A percentile compares a stretch with the other conserved stretches of the same genome.
These are phyloP conservation scores for Mimas tiliae DNA, from an alignment of 2,888 invertebrate species.

Conservation along the genomic window DNA sequence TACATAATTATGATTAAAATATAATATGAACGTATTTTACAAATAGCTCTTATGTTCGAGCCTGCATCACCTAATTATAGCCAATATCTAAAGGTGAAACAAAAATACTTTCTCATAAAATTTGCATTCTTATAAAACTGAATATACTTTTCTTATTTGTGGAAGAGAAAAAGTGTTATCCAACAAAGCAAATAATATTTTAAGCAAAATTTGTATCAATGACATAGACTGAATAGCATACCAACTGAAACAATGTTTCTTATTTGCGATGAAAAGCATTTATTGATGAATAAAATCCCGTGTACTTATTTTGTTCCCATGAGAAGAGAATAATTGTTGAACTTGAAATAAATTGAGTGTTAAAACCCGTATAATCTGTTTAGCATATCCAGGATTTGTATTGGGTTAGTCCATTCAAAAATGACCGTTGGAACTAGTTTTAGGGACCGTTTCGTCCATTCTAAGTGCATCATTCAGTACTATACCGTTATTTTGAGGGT, in stretches of 20 bases:
- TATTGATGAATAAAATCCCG: not conserved
- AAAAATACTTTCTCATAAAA: too few relatives aligned
- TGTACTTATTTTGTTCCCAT: not conserved
- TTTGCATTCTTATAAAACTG: too few relatives aligned
- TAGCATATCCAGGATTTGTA: slow-evolving; percentile 1
- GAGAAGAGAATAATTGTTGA: not conserved
- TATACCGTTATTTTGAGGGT: slow-evolving; percentile 69
- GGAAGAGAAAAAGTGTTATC: too few relatives aligned
- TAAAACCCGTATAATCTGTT: not conserved
- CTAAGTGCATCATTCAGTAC: slow-evolving; percentile 54
- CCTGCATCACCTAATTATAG: too few relatives aligned
- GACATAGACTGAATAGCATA: not conserved
- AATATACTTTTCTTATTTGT: too few relatives aligned
- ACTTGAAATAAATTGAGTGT: not conserved
- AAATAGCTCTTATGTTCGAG: too few relatives aligned
- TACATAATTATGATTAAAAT: too few relatives aligned
- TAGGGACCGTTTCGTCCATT: slow-evolving; percentile 49
- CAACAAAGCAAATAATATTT: too few relatives aligned
- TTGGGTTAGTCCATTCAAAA: slow-evolving; percentile 30
- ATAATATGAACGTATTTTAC: too few relatives aligned
- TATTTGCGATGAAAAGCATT: not conserved
- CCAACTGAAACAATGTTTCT: not conserved
- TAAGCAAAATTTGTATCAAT: too few relatives aligned
- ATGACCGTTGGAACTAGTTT: slow-evolving; percentile 65
- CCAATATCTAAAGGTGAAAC: too few relatives aligned